A percentile compares a stretch with the other conserved stretches of the same genome.
These are phyloP conservation scores for Philereme transversata DNA, from an alignment of 2,888 invertebrate species.

Conservation along the genomic window DNA sequence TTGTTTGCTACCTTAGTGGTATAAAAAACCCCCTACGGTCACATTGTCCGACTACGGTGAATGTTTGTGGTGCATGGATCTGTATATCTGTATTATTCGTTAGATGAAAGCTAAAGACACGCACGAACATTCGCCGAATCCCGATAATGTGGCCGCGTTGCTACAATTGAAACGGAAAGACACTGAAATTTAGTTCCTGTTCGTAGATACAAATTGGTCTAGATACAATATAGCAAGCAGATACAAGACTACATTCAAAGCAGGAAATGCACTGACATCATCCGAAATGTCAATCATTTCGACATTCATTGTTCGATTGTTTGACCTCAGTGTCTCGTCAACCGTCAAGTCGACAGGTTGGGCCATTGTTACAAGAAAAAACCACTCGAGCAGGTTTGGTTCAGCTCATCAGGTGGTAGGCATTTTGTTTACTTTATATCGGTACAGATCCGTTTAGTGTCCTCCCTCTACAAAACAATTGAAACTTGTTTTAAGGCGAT, in stretches of 20 bases:
- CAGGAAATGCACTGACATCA: constrained; percentile 40
- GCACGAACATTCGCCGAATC: too few relatives aligned
- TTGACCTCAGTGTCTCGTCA: constrained; percentile 49
- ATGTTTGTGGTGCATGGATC: too few relatives aligned
- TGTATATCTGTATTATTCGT: too few relatives aligned
- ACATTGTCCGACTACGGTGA: too few relatives aligned
- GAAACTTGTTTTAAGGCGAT: constrained; percentile 10
- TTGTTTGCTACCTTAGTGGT: too few relatives aligned
- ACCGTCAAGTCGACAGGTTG: constrained; percentile 32
- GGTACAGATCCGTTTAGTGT: not conserved
- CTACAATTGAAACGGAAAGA: not conserved
- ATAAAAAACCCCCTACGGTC: too few relatives aligned
- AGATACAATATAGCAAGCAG: not conserved
- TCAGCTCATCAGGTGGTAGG: constrained; percentile 21
- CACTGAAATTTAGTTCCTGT: too few relatives aligned
- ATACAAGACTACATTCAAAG: constrained; percentile 6
- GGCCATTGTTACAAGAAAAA: constrained; percentile 32
- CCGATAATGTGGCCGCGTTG: too few relatives aligned
- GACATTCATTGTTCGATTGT: constrained; percentile 49
- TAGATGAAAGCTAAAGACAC: too few relatives aligned
- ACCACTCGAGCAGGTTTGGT: constrained; percentile 28
- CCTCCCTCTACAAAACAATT: not conserved
- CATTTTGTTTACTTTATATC: constrained; percentile 20
- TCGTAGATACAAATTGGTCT: not conserved
- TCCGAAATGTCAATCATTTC: constrained; percentile 54